These are phyloP conservation scores for Erythrocercus mccallii DNA, from an alignment of 2,113 vertebrate genomes.

Conservation along the genomic window DNA sequence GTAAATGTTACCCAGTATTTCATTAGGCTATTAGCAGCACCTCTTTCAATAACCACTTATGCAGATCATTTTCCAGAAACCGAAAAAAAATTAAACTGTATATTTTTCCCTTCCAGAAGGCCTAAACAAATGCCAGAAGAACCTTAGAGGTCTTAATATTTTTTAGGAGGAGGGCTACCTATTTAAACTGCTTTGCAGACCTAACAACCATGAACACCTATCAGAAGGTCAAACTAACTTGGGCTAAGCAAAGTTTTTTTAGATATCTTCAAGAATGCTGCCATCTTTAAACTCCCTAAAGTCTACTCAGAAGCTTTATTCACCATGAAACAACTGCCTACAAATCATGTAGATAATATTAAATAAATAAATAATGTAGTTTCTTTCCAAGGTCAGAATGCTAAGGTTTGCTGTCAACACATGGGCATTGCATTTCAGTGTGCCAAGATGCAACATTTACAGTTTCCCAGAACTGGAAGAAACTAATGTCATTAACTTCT, in stretches of 20 bases:
- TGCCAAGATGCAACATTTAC: neutral
- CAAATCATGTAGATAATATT: neutral
- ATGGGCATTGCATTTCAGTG: neutral
- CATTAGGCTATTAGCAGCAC: neutral
- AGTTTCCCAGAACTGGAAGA: neutral
- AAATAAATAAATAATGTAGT: neutral
- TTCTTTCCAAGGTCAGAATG: neutral
- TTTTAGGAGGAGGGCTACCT: neutral
- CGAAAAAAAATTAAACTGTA: neutral
- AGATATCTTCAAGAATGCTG: neutral
- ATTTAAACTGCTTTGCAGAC: neutral
- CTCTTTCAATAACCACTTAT: neutral
- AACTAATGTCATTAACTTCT: neutral
- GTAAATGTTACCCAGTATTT: neutral
- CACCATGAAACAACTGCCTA: neutral
- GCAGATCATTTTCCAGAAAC: neutral
- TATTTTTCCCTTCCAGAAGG: neutral
- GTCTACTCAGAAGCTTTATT: neutral
- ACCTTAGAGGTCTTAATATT: neutral
- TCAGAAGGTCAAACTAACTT: neutral
- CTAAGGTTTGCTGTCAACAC: neutral
- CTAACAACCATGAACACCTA: neutral
- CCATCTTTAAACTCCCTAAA: neutral
- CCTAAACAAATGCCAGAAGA: neutral
- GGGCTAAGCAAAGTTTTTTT: neutral